These are phyloP conservation scores for Puma concolor DNA, from an alignment of 2,113 vertebrate species.

Conservation along the genomic window DNA sequence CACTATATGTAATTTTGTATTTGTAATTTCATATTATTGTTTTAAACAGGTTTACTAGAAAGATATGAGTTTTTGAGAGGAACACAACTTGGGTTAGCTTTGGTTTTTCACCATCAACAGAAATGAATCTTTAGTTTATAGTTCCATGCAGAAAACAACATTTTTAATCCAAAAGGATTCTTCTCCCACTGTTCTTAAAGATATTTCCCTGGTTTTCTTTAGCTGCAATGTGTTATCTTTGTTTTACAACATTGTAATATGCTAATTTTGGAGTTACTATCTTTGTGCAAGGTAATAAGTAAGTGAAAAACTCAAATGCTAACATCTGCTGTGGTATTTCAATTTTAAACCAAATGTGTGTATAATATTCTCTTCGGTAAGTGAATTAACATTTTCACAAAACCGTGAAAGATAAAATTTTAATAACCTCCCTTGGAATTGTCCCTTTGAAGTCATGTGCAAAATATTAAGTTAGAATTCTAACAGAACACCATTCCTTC, in stretches of 20 bases:
- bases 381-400: constrained; percentile 73
- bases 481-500: background rate
- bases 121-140: background rate
- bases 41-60: background rate
- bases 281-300: constrained; percentile 55
- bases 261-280: constrained; percentile 57
- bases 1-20: background rate
- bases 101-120: background rate
- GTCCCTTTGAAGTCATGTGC: constrained; percentile 59
- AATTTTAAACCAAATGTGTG: constrained; percentile 62
- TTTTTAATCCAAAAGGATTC: background rate
- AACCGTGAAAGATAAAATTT: constrained; percentile 64
- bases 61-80: background rate
- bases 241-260: constrained; percentile 39
- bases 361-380: constrained; percentile 63
- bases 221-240: constrained; percentile 21
- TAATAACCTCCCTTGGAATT: constrained; percentile 63
- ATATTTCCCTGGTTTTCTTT: constrained; percentile 9
- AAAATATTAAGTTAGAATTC: constrained; percentile 55
- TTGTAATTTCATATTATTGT: background rate
- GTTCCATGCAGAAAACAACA: background rate
- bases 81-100: background rate
- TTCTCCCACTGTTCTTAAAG: background rate
- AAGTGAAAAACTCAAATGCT: constrained; percentile 56
- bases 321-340: constrained; percentile 57